Percentiles rank a stretch among this genome's conserved stretches.
Evolutionary conservation across 2,113 vertebrate genomes (phyloP).

Genomic region (Nycticebus coucang): DNA sequence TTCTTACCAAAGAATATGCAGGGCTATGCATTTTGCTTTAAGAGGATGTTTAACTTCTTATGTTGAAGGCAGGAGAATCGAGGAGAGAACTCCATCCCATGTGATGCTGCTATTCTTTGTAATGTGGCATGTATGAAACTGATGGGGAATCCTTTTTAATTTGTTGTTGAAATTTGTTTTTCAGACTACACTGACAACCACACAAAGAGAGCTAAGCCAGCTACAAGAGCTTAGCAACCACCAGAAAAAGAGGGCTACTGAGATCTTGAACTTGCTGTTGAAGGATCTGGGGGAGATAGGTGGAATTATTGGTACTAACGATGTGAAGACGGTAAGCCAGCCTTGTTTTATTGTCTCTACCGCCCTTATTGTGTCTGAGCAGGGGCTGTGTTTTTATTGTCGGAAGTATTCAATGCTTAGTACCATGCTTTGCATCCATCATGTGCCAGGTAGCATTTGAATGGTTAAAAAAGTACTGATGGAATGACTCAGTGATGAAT

Average conservation of each 20-base stretch:
- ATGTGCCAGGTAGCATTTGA: background rate
- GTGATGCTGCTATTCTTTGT: background rate
- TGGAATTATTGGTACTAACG: constrained; percentile 90
- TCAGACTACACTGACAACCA: constrained; percentile 87
- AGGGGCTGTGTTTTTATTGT: background rate
- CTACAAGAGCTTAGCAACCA: constrained; percentile 93
- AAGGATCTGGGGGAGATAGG: constrained; percentile 94
- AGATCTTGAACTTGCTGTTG: constrained; percentile 92
- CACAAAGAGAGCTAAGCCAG: constrained; percentile 91
- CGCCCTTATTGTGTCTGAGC: no score
- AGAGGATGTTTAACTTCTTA: background rate
- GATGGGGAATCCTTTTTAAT: constrained; percentile 30
- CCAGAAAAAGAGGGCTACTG: constrained; percentile 92
- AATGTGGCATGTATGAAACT: background rate
- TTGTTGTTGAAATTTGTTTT: constrained; percentile 63
- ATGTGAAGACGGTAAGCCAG: constrained; percentile 89
- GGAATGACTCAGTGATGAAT: background rate
- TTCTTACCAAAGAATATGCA: background rate
- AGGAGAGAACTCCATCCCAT: background rate
- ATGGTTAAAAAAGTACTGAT: background rate
- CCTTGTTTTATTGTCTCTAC: fast-evolving
- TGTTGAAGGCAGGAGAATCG: background rate
- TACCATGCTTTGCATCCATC: background rate
- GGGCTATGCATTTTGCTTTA: background rate
- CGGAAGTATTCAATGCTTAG: background rate